phyloP scores from a whole-genome alignment of 2,113 vertebrate species.

The Mellivora capensis region DNA sequence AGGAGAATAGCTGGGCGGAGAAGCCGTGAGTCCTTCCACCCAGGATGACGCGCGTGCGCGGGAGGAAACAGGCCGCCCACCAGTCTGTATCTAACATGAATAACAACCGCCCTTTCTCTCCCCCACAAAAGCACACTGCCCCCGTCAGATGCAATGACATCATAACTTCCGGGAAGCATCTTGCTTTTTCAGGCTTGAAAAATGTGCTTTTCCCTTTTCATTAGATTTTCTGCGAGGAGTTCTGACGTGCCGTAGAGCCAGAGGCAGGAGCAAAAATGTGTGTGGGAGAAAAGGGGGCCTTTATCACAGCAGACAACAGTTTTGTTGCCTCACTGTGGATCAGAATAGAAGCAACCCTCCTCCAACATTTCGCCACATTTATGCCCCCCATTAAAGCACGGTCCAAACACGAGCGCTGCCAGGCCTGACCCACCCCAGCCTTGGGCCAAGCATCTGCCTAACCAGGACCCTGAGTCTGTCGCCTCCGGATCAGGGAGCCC shows the following conservation, averaged over 20 bases:
- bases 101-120: neutral
- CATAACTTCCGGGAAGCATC: neutral
- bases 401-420: neutral
- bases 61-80: neutral
- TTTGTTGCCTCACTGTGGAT: neutral
- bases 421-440: neutral
- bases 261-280: neutral
- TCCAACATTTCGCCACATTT: rapidly evolving
- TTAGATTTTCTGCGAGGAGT: neutral
- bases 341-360: neutral
- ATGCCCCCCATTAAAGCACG: neutral
- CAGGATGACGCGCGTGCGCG: neutral
- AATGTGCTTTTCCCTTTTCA: neutral
- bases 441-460: neutral
- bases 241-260: neutral
- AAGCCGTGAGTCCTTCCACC: neutral
- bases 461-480: neutral
- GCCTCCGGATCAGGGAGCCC: too few species aligned
- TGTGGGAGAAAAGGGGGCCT: neutral
- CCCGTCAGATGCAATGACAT: neutral
- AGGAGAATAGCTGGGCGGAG: neutral
- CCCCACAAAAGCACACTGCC: neutral
- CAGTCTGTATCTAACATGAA: neutral
- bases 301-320: neutral
- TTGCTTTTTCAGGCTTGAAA: neutral